Evolutionary conservation across 1,140 invertebrate species (phyloP).

Genomic region (Asobara japonica): DNA sequence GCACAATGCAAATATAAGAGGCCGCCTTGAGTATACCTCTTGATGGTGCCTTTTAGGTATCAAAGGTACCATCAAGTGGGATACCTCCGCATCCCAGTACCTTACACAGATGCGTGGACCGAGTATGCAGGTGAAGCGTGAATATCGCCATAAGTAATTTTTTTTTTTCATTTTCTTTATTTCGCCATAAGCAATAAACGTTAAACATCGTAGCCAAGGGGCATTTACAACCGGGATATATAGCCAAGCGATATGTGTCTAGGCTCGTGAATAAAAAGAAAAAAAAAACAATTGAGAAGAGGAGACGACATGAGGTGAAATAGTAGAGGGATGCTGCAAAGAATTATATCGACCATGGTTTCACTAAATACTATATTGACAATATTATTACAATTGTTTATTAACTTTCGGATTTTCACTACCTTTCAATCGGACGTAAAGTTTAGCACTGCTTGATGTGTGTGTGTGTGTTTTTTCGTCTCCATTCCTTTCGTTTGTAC

Average conservation of each 20-base stretch:
- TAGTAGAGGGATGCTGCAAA: background rate
- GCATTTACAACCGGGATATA: conserved; percentile 32
- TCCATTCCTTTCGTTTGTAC: too few species aligned
- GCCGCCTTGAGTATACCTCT: conserved; percentile 40
- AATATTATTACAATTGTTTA: too few species aligned
- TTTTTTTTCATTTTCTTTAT: too few species aligned
- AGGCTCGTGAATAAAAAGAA: background rate
- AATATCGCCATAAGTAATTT: too few species aligned
- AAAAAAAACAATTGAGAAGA: conserved; percentile 3
- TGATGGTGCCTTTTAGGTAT: conserved; percentile 27
- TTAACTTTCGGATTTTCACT: too few species aligned
- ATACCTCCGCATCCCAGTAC: background rate
- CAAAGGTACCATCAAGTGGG: conserved; percentile 8
- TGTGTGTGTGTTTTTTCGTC: too few species aligned
- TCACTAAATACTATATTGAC: too few species aligned
- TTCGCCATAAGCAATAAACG: conserved; percentile 32
- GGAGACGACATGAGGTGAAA: background rate
- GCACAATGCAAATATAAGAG: conserved; percentile 50
- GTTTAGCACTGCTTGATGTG: too few species aligned
- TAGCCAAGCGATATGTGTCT: background rate
- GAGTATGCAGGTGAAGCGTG: conserved; percentile 5
- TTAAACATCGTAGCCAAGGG: conserved; percentile 23
- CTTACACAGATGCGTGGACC: background rate
- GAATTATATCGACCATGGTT: background rate
- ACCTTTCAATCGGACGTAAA: too few species aligned